Conservation (phyloP, 2,888 invertebrate genomes). For the Diarsia dahlii region DNA sequence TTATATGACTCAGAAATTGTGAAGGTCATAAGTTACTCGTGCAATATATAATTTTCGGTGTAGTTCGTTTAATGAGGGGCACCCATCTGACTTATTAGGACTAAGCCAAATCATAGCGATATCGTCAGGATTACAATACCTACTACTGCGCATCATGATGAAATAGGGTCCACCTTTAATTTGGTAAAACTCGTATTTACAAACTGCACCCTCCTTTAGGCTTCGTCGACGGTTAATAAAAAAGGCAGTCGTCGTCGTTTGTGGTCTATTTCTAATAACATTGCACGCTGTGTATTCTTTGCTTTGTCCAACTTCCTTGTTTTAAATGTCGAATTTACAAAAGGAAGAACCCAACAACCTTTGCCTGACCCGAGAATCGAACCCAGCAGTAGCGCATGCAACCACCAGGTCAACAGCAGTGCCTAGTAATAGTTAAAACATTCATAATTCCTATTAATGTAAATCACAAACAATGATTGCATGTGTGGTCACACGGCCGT, state of each 20-base stretch:
- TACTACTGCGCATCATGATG: not conserved
- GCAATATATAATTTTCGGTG: not conserved
- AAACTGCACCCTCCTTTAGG: not conserved
- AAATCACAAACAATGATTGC: no score
- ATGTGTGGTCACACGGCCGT: no score
- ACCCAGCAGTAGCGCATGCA: no score
- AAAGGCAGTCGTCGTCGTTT: not conserved
- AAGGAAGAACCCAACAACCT: no score
- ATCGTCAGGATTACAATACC: not conserved
- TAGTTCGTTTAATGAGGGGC: not conserved
- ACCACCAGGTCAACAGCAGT: no score
- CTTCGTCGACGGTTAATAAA: not conserved
- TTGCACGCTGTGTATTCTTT: no score
- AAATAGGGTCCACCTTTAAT: not conserved
- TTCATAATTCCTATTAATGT: no score
- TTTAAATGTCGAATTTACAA: no score
- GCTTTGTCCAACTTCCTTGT: not conserved
- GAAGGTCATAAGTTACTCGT: conserved; percentile 11
- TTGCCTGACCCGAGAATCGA: no score
- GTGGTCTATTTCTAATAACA: not conserved
- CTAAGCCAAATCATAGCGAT: not conserved
- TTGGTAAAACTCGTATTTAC: not conserved
- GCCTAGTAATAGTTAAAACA: no score
- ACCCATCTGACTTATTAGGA: not conserved
- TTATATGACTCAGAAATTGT: conserved; percentile 10